Evolutionary conservation across 2,888 invertebrate genomes (phyloP).

Genomic region (Strigamia maritima): DNA sequence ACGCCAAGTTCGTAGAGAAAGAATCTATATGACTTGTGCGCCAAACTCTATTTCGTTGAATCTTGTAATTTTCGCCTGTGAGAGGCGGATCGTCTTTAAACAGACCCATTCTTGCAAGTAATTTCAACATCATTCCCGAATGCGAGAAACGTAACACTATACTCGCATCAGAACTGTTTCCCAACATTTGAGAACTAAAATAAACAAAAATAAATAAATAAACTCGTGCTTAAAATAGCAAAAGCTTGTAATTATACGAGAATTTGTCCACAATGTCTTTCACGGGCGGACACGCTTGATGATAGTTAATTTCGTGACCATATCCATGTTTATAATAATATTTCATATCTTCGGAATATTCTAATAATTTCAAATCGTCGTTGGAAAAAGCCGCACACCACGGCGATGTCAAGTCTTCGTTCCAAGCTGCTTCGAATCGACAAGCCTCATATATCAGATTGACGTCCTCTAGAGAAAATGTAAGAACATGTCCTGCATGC

Average conservation of each 20-base stretch:
- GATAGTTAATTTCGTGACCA: conserved; percentile 67
- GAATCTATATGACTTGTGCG: conserved; percentile 69
- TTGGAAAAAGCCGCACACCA: conserved; percentile 74
- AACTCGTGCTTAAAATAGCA: background rate
- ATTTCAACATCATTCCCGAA: conserved; percentile 41
- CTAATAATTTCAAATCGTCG: conserved; percentile 63
- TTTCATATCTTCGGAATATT: conserved; percentile 72
- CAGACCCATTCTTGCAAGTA: conserved; percentile 68
- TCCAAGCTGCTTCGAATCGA: conserved; percentile 80
- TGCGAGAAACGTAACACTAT: conserved; percentile 4
- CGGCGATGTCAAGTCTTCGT: conserved; percentile 64
- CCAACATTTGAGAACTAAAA: background rate
- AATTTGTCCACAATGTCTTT: conserved; percentile 68
- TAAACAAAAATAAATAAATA: too few relatives aligned
- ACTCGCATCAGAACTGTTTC: background rate
- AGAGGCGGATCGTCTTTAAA: conserved; percentile 62
- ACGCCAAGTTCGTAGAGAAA: conserved; percentile 76
- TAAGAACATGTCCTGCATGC: conserved; percentile 34
- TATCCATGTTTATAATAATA: conserved; percentile 81
- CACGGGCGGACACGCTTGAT: conserved; percentile 71
- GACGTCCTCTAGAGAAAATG: conserved; percentile 58
- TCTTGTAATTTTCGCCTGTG: conserved; percentile 51
- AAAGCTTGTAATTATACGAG: conserved; percentile 56
- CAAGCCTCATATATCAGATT: conserved; percentile 69
- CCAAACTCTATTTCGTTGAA: conserved; percentile 60